These are phyloP conservation scores for Sebastes hopkinsi DNA, from an alignment of 2,797 vertebrate species.

Conservation along the genomic window DNA sequence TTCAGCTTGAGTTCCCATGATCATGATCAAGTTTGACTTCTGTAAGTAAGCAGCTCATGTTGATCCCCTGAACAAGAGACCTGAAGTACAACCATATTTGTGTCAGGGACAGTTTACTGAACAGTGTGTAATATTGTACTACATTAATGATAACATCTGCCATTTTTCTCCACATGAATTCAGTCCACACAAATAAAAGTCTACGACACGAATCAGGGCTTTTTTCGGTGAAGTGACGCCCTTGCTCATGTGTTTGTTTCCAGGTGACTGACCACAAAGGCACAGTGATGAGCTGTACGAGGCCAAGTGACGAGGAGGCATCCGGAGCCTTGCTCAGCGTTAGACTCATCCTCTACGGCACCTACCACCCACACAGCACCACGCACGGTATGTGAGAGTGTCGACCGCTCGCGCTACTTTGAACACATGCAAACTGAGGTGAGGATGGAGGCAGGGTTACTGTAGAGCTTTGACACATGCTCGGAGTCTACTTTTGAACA, in stretches of 20 bases:
- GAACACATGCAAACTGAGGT: constrained; percentile 30
- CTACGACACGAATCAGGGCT: not conserved
- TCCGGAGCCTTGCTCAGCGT: constrained; percentile 53
- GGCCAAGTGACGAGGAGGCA: constrained; percentile 51
- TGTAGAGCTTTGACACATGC: constrained; percentile 19
- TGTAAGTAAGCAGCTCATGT: not conserved
- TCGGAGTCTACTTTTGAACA: not conserved
- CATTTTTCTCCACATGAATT: not conserved
- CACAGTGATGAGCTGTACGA: constrained; percentile 42
- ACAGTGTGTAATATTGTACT: not conserved
- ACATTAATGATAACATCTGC: not conserved
- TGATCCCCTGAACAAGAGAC: not conserved
- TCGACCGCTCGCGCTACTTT: constrained; percentile 10
- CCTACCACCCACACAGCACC: constrained; percentile 57
- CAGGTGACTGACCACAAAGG: constrained; percentile 74
- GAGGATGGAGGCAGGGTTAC: constrained; percentile 13
- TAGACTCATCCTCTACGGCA: constrained; percentile 70
- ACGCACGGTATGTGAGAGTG: constrained; percentile 41
- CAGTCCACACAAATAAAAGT: not conserved
- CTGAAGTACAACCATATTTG: not conserved
- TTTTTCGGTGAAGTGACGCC: not conserved
- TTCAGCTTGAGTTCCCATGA: too few species aligned
- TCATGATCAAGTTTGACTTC: not conserved
- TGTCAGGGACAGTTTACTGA: not conserved
- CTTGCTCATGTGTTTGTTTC: constrained; percentile 39